These are phyloP conservation scores for Agrotis exclamationis DNA, from an alignment of 2,888 invertebrate genomes.

Conservation along the genomic window DNA sequence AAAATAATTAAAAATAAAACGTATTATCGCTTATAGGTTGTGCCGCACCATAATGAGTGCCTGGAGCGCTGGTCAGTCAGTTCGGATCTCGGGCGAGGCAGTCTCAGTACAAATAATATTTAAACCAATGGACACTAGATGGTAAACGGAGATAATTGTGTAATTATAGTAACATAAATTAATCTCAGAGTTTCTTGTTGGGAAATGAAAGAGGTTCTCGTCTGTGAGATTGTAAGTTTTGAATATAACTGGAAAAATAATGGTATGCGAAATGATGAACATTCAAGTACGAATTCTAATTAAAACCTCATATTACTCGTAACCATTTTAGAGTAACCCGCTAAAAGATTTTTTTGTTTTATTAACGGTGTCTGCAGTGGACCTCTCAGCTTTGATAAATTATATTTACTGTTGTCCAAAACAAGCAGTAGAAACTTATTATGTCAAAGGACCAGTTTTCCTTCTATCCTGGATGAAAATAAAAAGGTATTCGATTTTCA, in stretches of 20 bases:
- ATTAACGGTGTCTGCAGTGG: too few relatives aligned
- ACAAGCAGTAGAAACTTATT: too few relatives aligned
- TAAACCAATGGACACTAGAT: slow-evolving; percentile 45
- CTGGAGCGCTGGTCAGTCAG: slow-evolving; percentile 54
- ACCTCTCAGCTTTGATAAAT: too few relatives aligned
- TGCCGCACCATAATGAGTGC: slow-evolving; percentile 50
- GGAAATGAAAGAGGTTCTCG: slow-evolving; percentile 13
- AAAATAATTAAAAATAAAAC: slow-evolving; percentile 10
- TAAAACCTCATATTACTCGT: not conserved
- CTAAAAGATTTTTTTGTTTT: too few relatives aligned
- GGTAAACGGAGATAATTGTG: slow-evolving; percentile 54
- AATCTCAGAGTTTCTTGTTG: slow-evolving; percentile 51
- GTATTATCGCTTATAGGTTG: slow-evolving; percentile 41
- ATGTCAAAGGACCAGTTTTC: not conserved
- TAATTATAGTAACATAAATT: slow-evolving; percentile 60
- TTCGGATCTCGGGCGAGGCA: slow-evolving; percentile 42
- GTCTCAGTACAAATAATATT: slow-evolving; percentile 54
- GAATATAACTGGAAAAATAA: not conserved
- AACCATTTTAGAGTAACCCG: too few relatives aligned
- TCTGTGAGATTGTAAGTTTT: not conserved
- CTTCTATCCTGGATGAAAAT: too few relatives aligned
- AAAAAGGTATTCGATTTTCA: not conserved
- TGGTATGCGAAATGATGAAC: not conserved
- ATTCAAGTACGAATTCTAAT: not conserved
- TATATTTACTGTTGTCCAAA: too few relatives aligned